These are phyloP conservation scores for Gnatocerus cornutus DNA, from an alignment of 2,888 invertebrate genomes.

Conservation along the genomic window DNA sequence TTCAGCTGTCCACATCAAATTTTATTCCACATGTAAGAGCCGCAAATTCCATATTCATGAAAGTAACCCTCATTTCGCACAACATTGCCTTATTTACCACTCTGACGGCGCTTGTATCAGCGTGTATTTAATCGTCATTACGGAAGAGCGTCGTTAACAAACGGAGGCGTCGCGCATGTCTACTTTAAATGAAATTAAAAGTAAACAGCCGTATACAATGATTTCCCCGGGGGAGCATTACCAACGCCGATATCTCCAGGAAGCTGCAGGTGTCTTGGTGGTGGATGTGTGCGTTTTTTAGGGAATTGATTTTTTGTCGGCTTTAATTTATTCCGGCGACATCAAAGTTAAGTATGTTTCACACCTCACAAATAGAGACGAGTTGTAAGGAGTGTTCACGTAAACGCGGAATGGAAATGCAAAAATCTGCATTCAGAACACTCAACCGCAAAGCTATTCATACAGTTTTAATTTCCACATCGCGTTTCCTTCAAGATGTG, in stretches of 20 bases:
- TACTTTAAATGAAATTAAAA: slow-evolving; percentile 57
- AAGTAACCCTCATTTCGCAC: slow-evolving; percentile 25
- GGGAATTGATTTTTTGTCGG: no score
- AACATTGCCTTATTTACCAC: slow-evolving; percentile 1
- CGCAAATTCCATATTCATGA: slow-evolving; percentile 40
- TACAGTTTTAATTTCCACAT: slow-evolving; percentile 42
- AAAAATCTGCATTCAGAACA: slow-evolving; percentile 30
- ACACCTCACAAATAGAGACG: slow-evolving; percentile 25
- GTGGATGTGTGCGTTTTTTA: neutral
- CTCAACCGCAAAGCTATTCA: slow-evolving; percentile 23
- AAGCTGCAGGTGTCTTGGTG: slow-evolving; percentile 18
- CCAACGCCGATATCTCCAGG: slow-evolving; percentile 44
- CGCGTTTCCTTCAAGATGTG: slow-evolving; percentile 38
- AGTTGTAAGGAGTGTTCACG: no score
- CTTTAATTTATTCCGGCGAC: neutral
- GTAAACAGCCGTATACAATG: slow-evolving; percentile 57
- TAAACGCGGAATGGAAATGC: slow-evolving; percentile 8
- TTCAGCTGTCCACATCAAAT: slow-evolving; percentile 30
- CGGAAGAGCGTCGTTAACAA: slow-evolving; percentile 31
- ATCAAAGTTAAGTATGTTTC: slow-evolving; percentile 19
- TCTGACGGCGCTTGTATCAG: neutral
- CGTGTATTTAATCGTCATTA: slow-evolving; percentile 16
- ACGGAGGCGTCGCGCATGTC: slow-evolving; percentile 31
- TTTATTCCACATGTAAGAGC: slow-evolving; percentile 27
- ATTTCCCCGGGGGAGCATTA: slow-evolving; percentile 56